A percentile compares a stretch with the other conserved stretches of the same genome.
phyloP scores from a whole-genome alignment of 2,888 invertebrate genomes.

The Cyaniris semiargus region DNA sequence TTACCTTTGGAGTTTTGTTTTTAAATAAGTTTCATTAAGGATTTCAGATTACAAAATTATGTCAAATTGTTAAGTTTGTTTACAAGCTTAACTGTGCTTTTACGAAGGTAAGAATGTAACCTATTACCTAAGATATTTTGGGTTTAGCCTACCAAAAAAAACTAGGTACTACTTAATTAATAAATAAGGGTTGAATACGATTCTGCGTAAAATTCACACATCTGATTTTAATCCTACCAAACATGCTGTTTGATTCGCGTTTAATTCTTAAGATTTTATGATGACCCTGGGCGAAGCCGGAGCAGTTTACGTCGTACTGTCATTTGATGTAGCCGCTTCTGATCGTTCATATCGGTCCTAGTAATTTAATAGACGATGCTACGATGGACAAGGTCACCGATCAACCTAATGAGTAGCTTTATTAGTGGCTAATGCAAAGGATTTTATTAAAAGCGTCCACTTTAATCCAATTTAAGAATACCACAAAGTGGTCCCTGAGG shows the following conservation, averaged over 20 bases:
- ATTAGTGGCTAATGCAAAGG: conserved; percentile 58
- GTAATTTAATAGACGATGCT: conserved; percentile 43
- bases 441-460: conserved; percentile 64
- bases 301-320: not conserved
- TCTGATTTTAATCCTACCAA: not conserved
- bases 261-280: not conserved
- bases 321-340: conserved; percentile 7
- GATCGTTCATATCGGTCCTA: conserved; percentile 42
- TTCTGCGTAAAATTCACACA: not conserved
- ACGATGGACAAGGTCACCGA: conserved; percentile 50
- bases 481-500: conserved; percentile 61
- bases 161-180: not conserved
- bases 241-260: not conserved
- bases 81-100: no score
- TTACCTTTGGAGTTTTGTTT: not conserved
- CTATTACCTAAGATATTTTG: not conserved
- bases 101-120: no score
- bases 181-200: not conserved
- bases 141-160: not conserved
- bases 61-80: not conserved
- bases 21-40: no score
- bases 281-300: not conserved
- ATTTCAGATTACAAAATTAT: not conserved
- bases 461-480: conserved; percentile 74
- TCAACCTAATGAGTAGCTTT: conserved; percentile 61